Base-by-base conservation (phyloP, 2,888 invertebrate genomes). In the Hypsopygia costalis region DNA sequence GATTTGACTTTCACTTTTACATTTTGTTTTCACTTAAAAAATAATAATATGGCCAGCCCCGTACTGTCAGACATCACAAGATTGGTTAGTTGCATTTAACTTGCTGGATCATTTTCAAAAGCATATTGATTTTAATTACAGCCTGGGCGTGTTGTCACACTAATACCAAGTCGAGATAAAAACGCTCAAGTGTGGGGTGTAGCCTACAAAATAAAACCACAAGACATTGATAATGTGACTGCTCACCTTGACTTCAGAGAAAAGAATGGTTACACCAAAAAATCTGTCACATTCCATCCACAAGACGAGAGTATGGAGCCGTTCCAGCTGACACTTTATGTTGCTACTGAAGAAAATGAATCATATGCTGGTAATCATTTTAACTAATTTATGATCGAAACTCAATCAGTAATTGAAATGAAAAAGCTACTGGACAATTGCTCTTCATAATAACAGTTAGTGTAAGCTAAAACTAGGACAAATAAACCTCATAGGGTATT, bases 71-170 rank as follows among this genome's bases (percentile, higher is more conserved):
- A n/a, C n/a, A n/a, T n/a, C n/a, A n/a, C n/a, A n/a, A n/a, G n/a
- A n/a, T n/a, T n/a, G n/a, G n/a, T n/a, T n/a, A n/a, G n/a, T n/a
- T n/a, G n/a, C n/a, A n/a, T n/a, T n/a, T n/a, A n/a, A n/a, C n/a
- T n/a, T n/a, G n/a, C n/a, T n/a, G n/a, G n/a, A n/a, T n/a, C n/a
- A n/a, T n/a, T n/a, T n/a, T n/a, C n/a, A n/a, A n/a, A n/a, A n/a
- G n/a, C n/a, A n/a, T n/a, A n/a, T n/a, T n/a, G n/a, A n/a, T n/a
- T n/a, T n/a, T n/a, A n/a, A 34, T 71, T 78, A 9, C 67, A 95
- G 93, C 97, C 98, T 27, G 98, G 98, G 3, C 86, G 97, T 62
- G 98, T 97, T 11, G 97, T 97, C 0, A 98, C 97, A 0, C 80
- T 98, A 34, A 73, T 98, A 47, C 91, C 92, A 16, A 91, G 92